These are phyloP conservation scores for Chaetodon trifasciatus DNA, from an alignment of 2,797 vertebrate genomes.

Conservation along the genomic window DNA sequence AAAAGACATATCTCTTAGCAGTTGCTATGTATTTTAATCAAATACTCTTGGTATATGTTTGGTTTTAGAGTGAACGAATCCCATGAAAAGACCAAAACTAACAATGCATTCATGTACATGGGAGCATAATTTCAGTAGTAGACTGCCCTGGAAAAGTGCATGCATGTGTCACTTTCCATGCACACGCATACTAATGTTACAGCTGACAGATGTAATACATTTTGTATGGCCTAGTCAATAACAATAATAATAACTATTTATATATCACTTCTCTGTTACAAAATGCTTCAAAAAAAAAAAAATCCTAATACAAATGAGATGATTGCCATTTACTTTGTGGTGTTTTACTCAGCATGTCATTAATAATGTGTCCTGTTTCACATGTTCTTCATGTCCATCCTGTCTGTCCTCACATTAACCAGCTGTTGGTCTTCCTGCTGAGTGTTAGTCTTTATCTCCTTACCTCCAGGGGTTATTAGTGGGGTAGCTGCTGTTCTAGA, in stretches of 20 bases:
- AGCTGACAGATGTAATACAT: not conserved
- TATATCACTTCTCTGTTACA: too few relatives aligned
- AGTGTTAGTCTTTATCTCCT: not conserved
- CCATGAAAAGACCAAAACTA: not conserved
- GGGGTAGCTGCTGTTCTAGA: not conserved
- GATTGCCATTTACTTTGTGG: not conserved
- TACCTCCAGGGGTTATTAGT: not conserved
- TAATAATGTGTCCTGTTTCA: not conserved
- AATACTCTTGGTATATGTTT: slow-evolving; percentile 5
- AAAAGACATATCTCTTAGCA: not conserved
- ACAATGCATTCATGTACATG: not conserved
- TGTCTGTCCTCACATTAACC: not conserved
- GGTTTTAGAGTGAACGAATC: not conserved
- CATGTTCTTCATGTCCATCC: not conserved
- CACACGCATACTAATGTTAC: not conserved
- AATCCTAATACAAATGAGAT: too few relatives aligned
- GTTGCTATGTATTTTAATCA: not conserved
- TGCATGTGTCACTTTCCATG: not conserved
- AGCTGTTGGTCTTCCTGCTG: not conserved
- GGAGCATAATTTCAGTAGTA: not conserved
- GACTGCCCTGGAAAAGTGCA: not conserved
- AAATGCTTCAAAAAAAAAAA: not conserved
- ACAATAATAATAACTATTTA: too few relatives aligned
- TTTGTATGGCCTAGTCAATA: not conserved
- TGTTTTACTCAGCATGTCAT: not conserved